Percentiles rank a stretch among this genome's conserved stretches.
Evolutionary conservation across 2,113 vertebrate genomes (phyloP).

Genomic region (Myotis lucifugus): DNA sequence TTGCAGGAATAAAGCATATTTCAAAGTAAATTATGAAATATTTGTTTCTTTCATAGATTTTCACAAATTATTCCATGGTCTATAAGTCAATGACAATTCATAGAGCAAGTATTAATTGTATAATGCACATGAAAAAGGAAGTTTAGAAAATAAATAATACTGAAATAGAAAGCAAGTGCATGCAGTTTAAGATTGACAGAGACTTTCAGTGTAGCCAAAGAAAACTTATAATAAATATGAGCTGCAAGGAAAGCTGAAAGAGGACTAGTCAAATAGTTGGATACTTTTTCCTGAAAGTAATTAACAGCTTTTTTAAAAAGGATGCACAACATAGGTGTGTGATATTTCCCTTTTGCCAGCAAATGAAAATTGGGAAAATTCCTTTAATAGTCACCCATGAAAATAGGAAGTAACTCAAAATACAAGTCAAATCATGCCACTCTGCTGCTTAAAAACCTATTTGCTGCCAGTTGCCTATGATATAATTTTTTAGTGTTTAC

Average conservation of each 20-base stretch:
- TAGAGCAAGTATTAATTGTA: background rate
- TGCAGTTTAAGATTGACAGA: background rate
- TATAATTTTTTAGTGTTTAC: background rate
- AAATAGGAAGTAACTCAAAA: background rate
- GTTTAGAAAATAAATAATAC: background rate
- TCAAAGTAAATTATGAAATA: constrained; percentile 5
- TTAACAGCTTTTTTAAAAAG: constrained; percentile 1
- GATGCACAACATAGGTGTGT: background rate
- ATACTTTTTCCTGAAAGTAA: background rate
- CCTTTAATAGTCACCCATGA: background rate
- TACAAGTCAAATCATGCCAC: background rate
- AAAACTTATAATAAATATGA: background rate
- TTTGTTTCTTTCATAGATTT: constrained; percentile 3
- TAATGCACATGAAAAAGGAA: background rate
- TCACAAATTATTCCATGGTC: background rate
- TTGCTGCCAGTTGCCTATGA: background rate
- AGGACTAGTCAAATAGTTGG: background rate
- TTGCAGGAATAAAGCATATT: constrained; percentile 1
- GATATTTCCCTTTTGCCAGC: constrained; percentile 3
- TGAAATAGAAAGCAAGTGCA: background rate
- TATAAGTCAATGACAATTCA: background rate
- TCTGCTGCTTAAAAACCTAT: background rate
- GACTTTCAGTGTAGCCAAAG: background rate
- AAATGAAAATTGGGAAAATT: background rate
- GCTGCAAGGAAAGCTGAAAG: background rate